Percentiles rank a stretch among this genome's conserved stretches.
These are phyloP conservation scores for Archilochus colubris DNA, from an alignment of 2,113 vertebrate genomes.

Conservation along the genomic window DNA sequence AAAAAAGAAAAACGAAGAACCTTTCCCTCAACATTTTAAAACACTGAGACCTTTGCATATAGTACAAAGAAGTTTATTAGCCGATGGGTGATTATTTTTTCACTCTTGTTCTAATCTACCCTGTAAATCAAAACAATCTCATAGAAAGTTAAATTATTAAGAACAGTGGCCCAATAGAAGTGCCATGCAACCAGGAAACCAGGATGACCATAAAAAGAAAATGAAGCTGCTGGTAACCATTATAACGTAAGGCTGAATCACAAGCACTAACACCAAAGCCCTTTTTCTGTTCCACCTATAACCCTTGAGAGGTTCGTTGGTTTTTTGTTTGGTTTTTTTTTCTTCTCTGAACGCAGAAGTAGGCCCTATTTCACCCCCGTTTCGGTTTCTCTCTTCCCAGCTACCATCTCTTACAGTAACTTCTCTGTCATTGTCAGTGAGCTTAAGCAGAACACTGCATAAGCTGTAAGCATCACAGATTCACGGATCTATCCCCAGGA, in stretches of 20 bases:
- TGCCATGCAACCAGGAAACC: slow-evolving; percentile 43
- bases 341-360: background rate
- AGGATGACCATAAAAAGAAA: slow-evolving; percentile 61
- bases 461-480: background rate
- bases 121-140: slow-evolving; percentile 50
- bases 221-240: slow-evolving; percentile 49
- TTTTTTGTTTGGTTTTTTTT: too few species aligned
- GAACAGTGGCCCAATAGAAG: background rate
- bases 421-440: background rate
- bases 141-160: slow-evolving; percentile 55
- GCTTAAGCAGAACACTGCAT: background rate
- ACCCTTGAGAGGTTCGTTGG: background rate
- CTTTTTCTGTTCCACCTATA: slow-evolving; percentile 14
- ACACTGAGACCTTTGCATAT: background rate
- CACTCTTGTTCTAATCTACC: background rate
- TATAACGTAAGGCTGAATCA: slow-evolving; percentile 25
- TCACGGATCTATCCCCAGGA: background rate
- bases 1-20: background rate
- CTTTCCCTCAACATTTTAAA: background rate
- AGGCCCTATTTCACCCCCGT: background rate
- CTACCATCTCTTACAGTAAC: background rate
- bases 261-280: background rate
- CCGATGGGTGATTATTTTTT: background rate
- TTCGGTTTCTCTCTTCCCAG: slow-evolving; percentile 29
- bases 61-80: background rate